Evolutionary conservation across 2,113 vertebrate species (phyloP), one percentile per base, ranked within the genome.

Genomic region (Noturus placidus): DNA sequence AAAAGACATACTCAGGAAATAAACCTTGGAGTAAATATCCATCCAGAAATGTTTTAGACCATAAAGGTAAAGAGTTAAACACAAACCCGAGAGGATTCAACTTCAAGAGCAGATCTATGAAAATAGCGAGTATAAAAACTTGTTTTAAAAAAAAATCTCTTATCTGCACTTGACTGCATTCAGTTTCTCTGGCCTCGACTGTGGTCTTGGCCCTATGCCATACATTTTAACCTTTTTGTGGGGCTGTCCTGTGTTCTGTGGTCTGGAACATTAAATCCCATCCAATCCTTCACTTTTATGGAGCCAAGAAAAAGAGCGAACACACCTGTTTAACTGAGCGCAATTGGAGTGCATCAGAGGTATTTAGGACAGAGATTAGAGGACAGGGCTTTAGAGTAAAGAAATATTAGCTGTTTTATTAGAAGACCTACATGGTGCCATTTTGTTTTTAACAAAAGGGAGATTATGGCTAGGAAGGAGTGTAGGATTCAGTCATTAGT

Each of bases 241-340:
- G 79, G 84, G 77, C 69, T 33, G 50, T 59, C 78, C 87, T 91
- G 91, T 91, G 89, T 91, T 91, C 88, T 30, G 72, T 88, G 83
- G 85, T 88, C 83, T 89, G 87, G 89, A 87, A 87, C 91, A 91
- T 90, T 91, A 91, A 91, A 88, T 89, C 88, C 84, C 77, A 88
- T 90, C 88, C 87, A 88, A 84, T 86, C 82, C 82, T 88, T 70
- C 65, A 82, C 78, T 90, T 89, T 76, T 85, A 90, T 88, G 57
- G 38, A 70, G 81, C 46, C 85, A 84, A 90, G 63, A 83, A 81
- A 87, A 86, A 83, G 83, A 87, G 70, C 76, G 86, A 88, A 88
- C 86, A 88, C 90, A 91, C 90, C 90, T 91, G 90, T 90, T 91
- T 88, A 91, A 90, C 88, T 85, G 87, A 89, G 67, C 14, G 80